Percentiles rank a stretch among this genome's conserved stretches.
phyloP scores from a whole-genome alignment of 2,113 vertebrate genomes.

The Urocitellus parryii region DNA sequence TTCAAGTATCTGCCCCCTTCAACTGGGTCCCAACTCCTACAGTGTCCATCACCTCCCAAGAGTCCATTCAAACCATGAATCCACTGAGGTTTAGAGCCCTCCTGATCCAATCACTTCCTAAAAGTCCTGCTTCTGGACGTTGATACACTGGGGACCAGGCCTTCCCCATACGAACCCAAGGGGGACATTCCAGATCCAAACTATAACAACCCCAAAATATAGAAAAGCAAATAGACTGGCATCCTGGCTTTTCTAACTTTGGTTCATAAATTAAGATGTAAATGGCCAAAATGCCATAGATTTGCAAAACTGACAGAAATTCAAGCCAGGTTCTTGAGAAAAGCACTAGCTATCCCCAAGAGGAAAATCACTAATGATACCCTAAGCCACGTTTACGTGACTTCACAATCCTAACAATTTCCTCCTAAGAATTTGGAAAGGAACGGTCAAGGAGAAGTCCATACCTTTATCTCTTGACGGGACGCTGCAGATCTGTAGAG shows the following conservation, averaged over 20 bases:
- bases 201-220: background rate
- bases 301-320: background rate
- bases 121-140: background rate
- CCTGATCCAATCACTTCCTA: background rate
- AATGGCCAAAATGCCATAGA: background rate
- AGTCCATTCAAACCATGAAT: too few relatives aligned
- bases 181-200: too few relatives aligned
- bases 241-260: background rate
- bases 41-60: background rate
- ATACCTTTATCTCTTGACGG: background rate
- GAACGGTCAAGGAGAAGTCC: background rate
- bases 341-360: background rate
- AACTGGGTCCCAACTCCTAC: background rate
- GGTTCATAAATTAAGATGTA: too few relatives aligned
- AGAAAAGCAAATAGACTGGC: conserved; percentile 28
- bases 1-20: too few relatives aligned
- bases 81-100: background rate
- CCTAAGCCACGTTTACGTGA: background rate
- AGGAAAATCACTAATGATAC: background rate
- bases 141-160: background rate
- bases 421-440: background rate
- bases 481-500: background rate
- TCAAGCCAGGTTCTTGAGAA: background rate
- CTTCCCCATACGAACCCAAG: background rate
- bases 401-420: background rate